Conservation (phyloP, 2,113 vertebrate species). For the Cheirogaleus medius region DNA sequence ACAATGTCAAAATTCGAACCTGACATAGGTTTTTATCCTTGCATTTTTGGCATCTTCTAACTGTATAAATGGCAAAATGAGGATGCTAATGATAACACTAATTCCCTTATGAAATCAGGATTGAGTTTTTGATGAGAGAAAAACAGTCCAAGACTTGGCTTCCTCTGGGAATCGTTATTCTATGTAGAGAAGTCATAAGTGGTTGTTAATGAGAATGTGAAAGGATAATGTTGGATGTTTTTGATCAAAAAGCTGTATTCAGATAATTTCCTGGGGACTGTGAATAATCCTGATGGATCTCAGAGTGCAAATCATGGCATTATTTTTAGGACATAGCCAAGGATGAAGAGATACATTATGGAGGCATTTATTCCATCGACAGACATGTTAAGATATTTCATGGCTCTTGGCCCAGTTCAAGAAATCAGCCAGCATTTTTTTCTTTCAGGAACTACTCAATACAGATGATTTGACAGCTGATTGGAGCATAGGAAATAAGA, state of each 20-base stretch:
- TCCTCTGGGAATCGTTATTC: slow-evolving; percentile 27
- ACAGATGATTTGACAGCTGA: background rate
- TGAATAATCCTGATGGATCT: slow-evolving; percentile 70
- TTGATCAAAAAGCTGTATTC: slow-evolving; percentile 52
- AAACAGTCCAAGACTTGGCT: background rate
- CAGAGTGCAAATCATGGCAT: slow-evolving; percentile 57
- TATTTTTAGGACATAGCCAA: slow-evolving; percentile 43
- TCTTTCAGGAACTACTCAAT: background rate
- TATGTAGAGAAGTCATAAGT: slow-evolving; percentile 30
- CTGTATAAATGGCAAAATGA: background rate
- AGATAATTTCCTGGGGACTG: slow-evolving; percentile 56
- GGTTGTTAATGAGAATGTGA: slow-evolving; percentile 58
- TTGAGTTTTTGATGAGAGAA: slow-evolving; percentile 49
- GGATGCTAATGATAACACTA: background rate
- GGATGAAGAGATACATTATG: slow-evolving; percentile 36
- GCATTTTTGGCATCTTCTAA: background rate
- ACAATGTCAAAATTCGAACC: background rate
- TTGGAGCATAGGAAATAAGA: background rate
- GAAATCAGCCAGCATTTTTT: background rate
- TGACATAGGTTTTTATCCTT: background rate
- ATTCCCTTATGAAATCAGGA: slow-evolving; percentile 8
- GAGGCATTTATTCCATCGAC: slow-evolving; percentile 68
- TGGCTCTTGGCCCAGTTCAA: background rate
- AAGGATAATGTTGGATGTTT: slow-evolving; percentile 61
- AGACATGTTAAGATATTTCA: slow-evolving; percentile 65